Conservation (phyloP, 2,888 invertebrate genomes). For the Pardosa pseudoannulata region DNA sequence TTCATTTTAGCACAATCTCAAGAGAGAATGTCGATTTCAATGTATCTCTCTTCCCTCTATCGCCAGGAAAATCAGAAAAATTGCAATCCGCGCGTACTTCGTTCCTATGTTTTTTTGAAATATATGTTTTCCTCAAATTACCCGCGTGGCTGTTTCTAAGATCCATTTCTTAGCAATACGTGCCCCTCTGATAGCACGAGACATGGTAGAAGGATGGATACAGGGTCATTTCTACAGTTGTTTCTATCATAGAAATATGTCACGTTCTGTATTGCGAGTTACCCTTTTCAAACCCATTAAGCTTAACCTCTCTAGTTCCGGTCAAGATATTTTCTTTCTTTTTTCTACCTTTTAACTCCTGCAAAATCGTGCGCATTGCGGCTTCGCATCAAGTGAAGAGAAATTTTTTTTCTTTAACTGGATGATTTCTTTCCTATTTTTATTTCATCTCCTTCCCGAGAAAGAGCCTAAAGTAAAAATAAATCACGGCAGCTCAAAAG, state of each 20-base stretch:
- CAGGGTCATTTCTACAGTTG: slow-evolving; percentile 57
- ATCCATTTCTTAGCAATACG: slow-evolving; percentile 58
- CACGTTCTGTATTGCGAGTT: slow-evolving; percentile 61
- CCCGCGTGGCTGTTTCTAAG: slow-evolving; percentile 45
- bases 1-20: not conserved
- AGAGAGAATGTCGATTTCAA: not conserved
- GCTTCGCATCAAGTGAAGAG: slow-evolving; percentile 13
- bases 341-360: slow-evolving; percentile 48
- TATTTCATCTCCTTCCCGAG: not conserved
- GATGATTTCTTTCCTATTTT: not conserved
- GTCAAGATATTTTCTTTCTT: slow-evolving; percentile 44
- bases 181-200: slow-evolving; percentile 34
- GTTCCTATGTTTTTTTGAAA: slow-evolving; percentile 37
- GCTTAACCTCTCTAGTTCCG: slow-evolving; percentile 57
- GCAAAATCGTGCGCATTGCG: slow-evolving; percentile 62
- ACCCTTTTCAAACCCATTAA: slow-evolving; percentile 65
- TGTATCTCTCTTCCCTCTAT: not conserved
- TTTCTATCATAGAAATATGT: slow-evolving; percentile 62
- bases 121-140: slow-evolving; percentile 65
- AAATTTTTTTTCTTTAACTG: not conserved
- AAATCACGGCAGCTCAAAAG: slow-evolving; percentile 31
- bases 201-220: slow-evolving; percentile 21
- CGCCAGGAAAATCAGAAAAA: slow-evolving; percentile 15
- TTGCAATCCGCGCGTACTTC: slow-evolving; percentile 29
- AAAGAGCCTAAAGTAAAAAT: slow-evolving; percentile 18